These are phyloP conservation scores for Physocephala rufipes DNA, from an alignment of 2,888 invertebrate species.

Conservation along the genomic window DNA sequence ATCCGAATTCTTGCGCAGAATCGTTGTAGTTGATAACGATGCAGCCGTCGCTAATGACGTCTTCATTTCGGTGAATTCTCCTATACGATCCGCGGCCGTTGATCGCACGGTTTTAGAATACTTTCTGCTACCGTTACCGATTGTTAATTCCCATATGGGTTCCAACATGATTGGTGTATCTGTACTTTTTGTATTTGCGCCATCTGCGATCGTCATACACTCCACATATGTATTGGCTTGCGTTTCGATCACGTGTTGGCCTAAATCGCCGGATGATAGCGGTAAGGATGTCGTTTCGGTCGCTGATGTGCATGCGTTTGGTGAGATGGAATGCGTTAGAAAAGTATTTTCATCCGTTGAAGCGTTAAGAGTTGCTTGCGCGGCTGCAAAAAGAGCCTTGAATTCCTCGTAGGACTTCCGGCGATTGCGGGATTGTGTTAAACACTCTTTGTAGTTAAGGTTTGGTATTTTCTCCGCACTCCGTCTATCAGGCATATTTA, in stretches of 20 bases:
- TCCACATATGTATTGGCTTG: constrained; percentile 25
- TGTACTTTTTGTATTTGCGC: constrained; percentile 28
- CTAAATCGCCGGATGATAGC: constrained; percentile 28
- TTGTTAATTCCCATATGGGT: constrained; percentile 61
- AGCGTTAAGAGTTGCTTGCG: constrained; percentile 30
- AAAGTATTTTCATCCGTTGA: background rate
- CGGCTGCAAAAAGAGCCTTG: constrained; percentile 61
- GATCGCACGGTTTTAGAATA: constrained; percentile 19
- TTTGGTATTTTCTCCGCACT: constrained; percentile 58
- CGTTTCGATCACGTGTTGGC: constrained; percentile 46
- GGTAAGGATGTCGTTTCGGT: constrained; percentile 33
- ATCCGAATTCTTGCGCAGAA: constrained; percentile 63
- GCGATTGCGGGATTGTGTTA: constrained; percentile 65
- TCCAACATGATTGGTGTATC: constrained; percentile 50
- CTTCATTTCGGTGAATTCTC: constrained; percentile 59
- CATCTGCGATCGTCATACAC: constrained; percentile 20
- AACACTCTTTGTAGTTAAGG: constrained; percentile 63
- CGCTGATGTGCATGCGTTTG: constrained; percentile 27
- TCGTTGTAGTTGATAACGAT: constrained; percentile 54
- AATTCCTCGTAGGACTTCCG: constrained; percentile 66
- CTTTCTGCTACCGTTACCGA: constrained; percentile 35
- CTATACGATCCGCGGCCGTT: no score
- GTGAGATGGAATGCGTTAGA: background rate
- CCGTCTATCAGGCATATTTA: constrained; percentile 17
- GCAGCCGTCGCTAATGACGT: constrained; percentile 28